Evolutionary conservation across 92 coral and sea anemone species (phyloP).

Genomic region (Virgularia gustaviana): DNA sequence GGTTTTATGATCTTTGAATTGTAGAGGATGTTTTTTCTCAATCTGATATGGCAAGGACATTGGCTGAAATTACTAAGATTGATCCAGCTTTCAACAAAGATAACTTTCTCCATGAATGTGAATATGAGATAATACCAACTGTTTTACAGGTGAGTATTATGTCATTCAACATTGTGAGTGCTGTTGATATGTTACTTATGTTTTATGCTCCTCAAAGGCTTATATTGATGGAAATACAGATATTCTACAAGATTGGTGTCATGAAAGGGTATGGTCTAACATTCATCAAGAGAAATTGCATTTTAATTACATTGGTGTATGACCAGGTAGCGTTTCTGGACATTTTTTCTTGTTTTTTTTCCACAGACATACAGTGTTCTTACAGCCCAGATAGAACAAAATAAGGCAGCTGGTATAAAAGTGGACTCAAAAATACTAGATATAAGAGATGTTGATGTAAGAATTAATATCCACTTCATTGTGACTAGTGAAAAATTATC

Average conservation of each 20-base stretch:
- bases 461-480: constrained; percentile 23
- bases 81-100: constrained; percentile 98
- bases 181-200: no score
- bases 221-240: constrained; percentile 86
- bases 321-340: no score
- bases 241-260: constrained; percentile 92
- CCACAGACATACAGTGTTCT: constrained; percentile 85
- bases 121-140: constrained; percentile 97
- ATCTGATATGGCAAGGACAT: constrained; percentile 94
- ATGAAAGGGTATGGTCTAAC: constrained; percentile 75
- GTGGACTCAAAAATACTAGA: constrained; percentile 84
- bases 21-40: constrained; percentile 98
- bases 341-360: neutral
- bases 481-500: neutral
- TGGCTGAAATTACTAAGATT: constrained; percentile 93
- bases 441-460: constrained; percentile 93
- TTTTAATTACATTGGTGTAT: no score
- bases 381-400: constrained; percentile 94
- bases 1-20: no score
- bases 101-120: constrained; percentile 90
- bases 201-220: constrained; percentile 51
- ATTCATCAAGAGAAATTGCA: no score
- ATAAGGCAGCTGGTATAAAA: constrained; percentile 79
- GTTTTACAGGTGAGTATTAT: constrained; percentile 72
- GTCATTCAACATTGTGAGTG: neutral